Evolutionary conservation across 2,888 invertebrate species (phyloP), one percentile per base, ranked within the genome.

Genomic region (Drosophila infuscata): DNA sequence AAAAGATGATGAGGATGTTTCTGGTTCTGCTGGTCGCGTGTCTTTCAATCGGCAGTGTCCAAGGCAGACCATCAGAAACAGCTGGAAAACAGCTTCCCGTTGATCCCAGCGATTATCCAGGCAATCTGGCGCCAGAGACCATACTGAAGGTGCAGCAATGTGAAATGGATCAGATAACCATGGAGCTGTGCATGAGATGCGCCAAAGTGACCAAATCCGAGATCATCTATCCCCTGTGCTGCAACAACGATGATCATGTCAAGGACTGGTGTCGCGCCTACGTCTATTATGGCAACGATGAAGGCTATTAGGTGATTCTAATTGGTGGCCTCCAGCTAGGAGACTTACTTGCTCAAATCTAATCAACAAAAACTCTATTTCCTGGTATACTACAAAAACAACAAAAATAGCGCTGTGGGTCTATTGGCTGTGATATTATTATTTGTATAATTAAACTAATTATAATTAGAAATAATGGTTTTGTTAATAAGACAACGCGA

Each of bases 141-240:
- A 91, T 92, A 46, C 65, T 82, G 38, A 91, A 93, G 76, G 71
- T 93, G 43, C 91, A 91, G 43, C 85, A 91, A 61, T 92, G 92
- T 51, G 92, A 92, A 46, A 79, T 71, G 36, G 75, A 93, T 63
- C 71, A 82, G 64, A 74, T 81, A 1, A 79, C 88, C 2, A 92
- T 92, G 92, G 94, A 94, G 82, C 83, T 94, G 8, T 94, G 94
- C 77, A 94, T 94, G 92, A 92, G 94, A 54, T 94, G 94, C 74
- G 94, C 94, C 17, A 94, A 94, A 88, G 93, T 93, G 38, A 94
- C 94, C 12, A 94, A 94, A 83, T 94, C 94, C 0, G 90, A 92
- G 25, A 90, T 91, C 56, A 94, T 94, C 0, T 95, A 94, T 85
- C 94, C 94, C 0, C 92, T 94, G 93, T 95, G 95, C 85, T 95